Evolutionary conservation across 2,797 vertebrate genomes (phyloP), one percentile per base, ranked within the genome.

Genomic region (Odontamblyopus lacepedii): DNA sequence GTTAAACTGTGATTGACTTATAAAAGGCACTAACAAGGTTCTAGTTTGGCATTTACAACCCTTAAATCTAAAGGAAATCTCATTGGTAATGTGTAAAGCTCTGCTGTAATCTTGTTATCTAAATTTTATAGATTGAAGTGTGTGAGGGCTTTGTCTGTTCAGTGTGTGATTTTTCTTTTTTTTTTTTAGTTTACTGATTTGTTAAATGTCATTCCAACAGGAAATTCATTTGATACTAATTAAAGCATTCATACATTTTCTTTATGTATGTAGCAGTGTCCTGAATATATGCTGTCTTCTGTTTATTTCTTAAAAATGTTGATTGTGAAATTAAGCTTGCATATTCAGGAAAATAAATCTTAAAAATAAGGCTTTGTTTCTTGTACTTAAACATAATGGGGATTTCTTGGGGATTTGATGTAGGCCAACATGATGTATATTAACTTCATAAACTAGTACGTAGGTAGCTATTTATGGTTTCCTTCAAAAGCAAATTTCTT

Each of bases 201-300:
- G 63, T 67, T 67, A 70, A 41, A 35, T 59, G 53, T 67, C 56
- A 8, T 72, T 67, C 72, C 77, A 77, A 73, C 75, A 67, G 73
- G 44, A 75, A 75, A 70, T 71, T 74, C 64, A 66, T 89, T 92
- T 88, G 78, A 83, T 88, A 86, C 80, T 65, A 88, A 90, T 83
- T 78, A 81, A 69, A 83, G 75, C 59, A 59, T 53, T 77, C 72
- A 48, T 71, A 78, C 68, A 48, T 75, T 69, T 76, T 62, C 6
- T 63, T 61, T 26, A 27, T 72, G 72, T 82, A 73, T 82, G 72
- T 72, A 71, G 55, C 77, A 68, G 44, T 73, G 70, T 81, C 59
- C 35, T 50, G n/a, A 74, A 73, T 48, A 41, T 67, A 62, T 19
- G 53, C 0, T 65, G 53, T 71, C 41, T 71, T 35, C 0, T 63